phyloP scores from a whole-genome alignment of 1,140 invertebrate species.

The Papilio machaon region DNA sequence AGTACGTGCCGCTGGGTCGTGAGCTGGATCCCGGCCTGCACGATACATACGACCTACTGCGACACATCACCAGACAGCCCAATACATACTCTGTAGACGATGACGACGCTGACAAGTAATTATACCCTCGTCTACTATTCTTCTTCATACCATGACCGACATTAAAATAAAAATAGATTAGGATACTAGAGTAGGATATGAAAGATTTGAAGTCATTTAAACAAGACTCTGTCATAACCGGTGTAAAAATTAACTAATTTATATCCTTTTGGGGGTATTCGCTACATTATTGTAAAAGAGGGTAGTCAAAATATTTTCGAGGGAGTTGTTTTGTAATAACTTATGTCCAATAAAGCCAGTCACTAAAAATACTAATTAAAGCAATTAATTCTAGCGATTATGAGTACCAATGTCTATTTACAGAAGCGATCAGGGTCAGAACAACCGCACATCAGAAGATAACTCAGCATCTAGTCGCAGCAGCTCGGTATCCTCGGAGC shows the following conservation, averaged over 20 bases:
- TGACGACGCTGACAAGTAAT: slow-evolving; percentile 63
- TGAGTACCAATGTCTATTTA: neutral
- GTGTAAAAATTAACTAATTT: no score
- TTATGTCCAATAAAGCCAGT: no score
- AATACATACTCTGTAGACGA: slow-evolving; percentile 68
- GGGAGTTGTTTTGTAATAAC: no score
- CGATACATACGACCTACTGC: slow-evolving; percentile 67
- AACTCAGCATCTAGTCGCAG: slow-evolving; percentile 72
- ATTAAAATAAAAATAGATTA: no score
- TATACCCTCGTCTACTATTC: neutral
- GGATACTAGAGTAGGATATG: no score
- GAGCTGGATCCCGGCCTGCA: slow-evolving; percentile 70
- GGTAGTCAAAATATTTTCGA: no score
- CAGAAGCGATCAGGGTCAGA: slow-evolving; percentile 54
- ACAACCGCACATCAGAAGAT: slow-evolving; percentile 63
- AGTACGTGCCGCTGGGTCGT: slow-evolving; percentile 72
- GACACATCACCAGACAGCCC: slow-evolving; percentile 65
- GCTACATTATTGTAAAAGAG: no score
- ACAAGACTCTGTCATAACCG: no score
- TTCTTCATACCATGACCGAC: neutral
- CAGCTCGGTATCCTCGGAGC: slow-evolving; percentile 75
- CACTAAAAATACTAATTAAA: no score
- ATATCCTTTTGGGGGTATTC: no score
- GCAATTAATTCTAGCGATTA: neutral
- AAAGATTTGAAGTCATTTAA: no score